These are phyloP conservation scores for Hemaris fuciformis DNA, from an alignment of 2,888 invertebrate species.

Conservation along the genomic window DNA sequence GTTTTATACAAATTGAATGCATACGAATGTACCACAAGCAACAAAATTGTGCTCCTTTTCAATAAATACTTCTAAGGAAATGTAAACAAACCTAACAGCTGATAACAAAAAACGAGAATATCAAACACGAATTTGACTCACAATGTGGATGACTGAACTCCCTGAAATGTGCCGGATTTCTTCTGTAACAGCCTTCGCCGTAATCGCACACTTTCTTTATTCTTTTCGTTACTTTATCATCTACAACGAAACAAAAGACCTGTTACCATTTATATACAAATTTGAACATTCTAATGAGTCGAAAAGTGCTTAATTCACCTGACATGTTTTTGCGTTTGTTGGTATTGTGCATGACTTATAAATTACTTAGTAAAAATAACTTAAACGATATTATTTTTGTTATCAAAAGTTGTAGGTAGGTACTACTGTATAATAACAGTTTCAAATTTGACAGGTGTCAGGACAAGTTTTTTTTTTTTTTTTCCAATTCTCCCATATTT, in stretches of 20 bases:
- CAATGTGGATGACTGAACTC: conserved; percentile 91
- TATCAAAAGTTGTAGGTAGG: no score
- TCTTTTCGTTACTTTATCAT: conserved; percentile 47
- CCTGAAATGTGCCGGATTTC: conserved; percentile 91
- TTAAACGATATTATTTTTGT: no score
- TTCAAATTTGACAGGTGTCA: no score
- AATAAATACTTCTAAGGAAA: not conserved
- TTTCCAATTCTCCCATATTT: no score
- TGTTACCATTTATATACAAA: not conserved
- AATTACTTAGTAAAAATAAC: not conserved
- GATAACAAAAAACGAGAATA: not conserved
- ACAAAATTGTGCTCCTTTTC: no score
- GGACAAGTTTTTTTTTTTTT: no score
- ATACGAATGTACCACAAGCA: no score
- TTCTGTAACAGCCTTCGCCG: conserved; percentile 89
- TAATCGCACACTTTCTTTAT: conserved; percentile 85
- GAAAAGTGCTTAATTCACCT: not conserved
- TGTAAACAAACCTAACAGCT: not conserved
- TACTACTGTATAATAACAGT: no score
- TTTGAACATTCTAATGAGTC: not conserved
- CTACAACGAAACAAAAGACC: conserved; percentile 40
- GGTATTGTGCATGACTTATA: not conserved
- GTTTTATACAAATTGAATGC: no score
- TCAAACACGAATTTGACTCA: conserved; percentile 63
- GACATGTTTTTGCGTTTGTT: not conserved